Percentiles rank a stretch among this genome's conserved stretches.
Evolutionary conservation across 2,888 invertebrate genomes (phyloP).

Genomic region (Allolobophora icterica): DNA sequence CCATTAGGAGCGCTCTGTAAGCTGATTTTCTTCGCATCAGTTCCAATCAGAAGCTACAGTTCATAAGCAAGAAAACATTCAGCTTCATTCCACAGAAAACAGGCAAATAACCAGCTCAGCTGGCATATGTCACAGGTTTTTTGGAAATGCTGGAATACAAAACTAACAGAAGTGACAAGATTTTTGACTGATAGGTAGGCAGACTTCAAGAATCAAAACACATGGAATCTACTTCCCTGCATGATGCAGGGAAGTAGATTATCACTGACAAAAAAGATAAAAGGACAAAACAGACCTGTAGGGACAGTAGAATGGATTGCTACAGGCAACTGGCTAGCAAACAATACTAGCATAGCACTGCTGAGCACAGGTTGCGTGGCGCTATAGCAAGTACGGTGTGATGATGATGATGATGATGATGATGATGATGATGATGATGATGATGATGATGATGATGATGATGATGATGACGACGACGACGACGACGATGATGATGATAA

Average conservation of each 20-base stretch:
- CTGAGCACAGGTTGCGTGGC: too few relatives aligned
- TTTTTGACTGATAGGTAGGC: neutral
- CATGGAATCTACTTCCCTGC: too few relatives aligned
- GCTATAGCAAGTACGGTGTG: too few relatives aligned
- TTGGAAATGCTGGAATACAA: neutral
- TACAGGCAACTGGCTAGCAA: neutral
- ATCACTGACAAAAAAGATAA: neutral
- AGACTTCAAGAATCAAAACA: neutral
- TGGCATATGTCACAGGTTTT: neutral
- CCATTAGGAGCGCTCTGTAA: neutral
- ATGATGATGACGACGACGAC: too few relatives aligned
- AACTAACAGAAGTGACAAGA: neutral
- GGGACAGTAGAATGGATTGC: neutral
- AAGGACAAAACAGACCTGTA: slow-evolving; percentile 17
- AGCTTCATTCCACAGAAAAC: neutral
- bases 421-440: too few relatives aligned
- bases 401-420: too few relatives aligned
- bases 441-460: too few relatives aligned
- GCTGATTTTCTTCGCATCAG: slow-evolving; percentile 18
- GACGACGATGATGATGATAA: too few relatives aligned
- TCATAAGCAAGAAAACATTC: neutral
- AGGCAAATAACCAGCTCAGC: neutral
- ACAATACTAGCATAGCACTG: neutral
- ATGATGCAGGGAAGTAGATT: neutral
- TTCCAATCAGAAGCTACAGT: slow-evolving; percentile 12